A percentile compares a stretch with the other conserved stretches of the same genome.
These are phyloP conservation scores for Caenorhabditis auriculariae DNA, from an alignment of 2,888 invertebrate genomes.

Conservation along the genomic window DNA sequence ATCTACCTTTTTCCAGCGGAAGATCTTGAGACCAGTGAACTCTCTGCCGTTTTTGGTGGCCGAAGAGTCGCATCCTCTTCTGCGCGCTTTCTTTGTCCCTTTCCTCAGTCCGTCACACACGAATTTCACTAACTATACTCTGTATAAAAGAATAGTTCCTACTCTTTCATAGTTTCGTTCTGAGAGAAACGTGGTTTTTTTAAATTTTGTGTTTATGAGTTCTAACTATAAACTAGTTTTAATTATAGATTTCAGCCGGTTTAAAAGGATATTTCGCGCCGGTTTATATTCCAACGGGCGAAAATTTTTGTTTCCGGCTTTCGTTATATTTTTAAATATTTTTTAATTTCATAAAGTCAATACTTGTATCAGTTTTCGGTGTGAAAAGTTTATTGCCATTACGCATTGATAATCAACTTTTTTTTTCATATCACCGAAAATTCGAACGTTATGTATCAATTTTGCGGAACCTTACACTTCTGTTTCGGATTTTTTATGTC, in stretches of 20 bases:
- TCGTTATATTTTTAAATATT: constrained; percentile 1
- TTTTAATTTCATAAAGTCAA: background rate
- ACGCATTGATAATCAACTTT: too few relatives aligned
- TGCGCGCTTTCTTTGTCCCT: constrained; percentile 68
- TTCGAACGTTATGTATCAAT: too few relatives aligned
- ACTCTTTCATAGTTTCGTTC: constrained; percentile 1
- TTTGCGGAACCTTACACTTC: too few relatives aligned
- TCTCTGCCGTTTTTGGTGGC: constrained; percentile 65
- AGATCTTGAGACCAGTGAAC: constrained; percentile 63
- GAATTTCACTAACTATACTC: constrained; percentile 27
- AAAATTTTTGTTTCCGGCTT: background rate
- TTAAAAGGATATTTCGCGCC: constrained; percentile 1
- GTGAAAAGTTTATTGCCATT: too few relatives aligned
- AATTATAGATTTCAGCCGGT: background rate
- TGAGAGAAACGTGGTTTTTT: background rate
- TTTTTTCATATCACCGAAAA: too few relatives aligned
- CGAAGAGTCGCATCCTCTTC: constrained; percentile 62
- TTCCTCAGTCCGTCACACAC: constrained; percentile 53
- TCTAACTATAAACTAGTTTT: background rate
- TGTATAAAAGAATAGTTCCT: constrained; percentile 20
- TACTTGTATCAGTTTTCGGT: too few relatives aligned
- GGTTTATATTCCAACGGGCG: constrained; percentile 1
- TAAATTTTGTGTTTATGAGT: background rate
- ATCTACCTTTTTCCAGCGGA: constrained; percentile 38
- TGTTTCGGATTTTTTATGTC: too few relatives aligned